Conservation (phyloP, 2,888 invertebrate species). For the Nomada flava region DNA sequence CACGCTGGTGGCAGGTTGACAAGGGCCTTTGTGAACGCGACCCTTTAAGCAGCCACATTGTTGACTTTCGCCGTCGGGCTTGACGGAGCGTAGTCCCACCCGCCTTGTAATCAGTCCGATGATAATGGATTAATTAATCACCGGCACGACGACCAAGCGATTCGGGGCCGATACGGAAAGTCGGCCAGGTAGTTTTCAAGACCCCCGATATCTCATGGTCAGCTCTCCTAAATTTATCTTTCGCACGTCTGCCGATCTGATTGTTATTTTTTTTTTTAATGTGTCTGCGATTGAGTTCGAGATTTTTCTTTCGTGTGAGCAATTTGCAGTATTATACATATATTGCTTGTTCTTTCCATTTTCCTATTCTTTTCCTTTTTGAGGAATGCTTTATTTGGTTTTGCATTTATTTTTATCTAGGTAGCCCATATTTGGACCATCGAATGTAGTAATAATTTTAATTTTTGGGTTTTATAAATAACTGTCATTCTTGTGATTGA, state of each 20-base stretch:
- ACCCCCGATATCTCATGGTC: slow-evolving; percentile 18
- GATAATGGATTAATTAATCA: slow-evolving; percentile 76
- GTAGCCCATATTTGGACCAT: too few relatives aligned
- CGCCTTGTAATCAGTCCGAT: slow-evolving; percentile 69
- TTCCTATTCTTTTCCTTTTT: too few relatives aligned
- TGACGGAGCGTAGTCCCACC: slow-evolving; percentile 49
- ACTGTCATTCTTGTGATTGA: too few relatives aligned
- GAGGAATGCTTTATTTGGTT: too few relatives aligned
- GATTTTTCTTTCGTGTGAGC: background rate
- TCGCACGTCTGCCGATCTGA: background rate
- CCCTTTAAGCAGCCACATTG: slow-evolving; percentile 58
- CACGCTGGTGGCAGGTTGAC: slow-evolving; percentile 47
- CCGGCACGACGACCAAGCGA: slow-evolving; percentile 28
- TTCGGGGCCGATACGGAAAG: slow-evolving; percentile 44
- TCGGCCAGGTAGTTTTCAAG: slow-evolving; percentile 51
- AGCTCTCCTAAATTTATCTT: slow-evolving; percentile 21
- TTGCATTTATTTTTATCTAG: too few relatives aligned
- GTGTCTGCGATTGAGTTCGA: too few relatives aligned
- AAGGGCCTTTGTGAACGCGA: slow-evolving; percentile 53
- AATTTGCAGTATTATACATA: too few relatives aligned
- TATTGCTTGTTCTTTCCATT: too few relatives aligned
- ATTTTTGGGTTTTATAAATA: too few relatives aligned
- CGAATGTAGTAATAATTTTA: too few relatives aligned
- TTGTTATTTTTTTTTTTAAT: background rate
- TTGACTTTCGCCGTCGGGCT: slow-evolving; percentile 39